These are phyloP conservation scores for Fragum sueziense DNA, from an alignment of 2,888 invertebrate genomes.

Conservation along the genomic window DNA sequence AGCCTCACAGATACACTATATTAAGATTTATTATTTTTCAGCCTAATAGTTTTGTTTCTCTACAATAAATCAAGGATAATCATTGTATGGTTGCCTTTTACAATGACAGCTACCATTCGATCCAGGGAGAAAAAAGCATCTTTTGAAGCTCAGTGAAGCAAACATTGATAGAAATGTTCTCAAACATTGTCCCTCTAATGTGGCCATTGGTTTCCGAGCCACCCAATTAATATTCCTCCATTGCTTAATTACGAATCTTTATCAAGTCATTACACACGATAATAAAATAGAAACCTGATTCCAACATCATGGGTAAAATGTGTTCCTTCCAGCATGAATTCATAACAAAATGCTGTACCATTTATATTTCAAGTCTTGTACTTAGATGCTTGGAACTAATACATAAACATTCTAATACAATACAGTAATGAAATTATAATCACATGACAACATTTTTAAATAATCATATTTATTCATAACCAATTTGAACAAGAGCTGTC, in stretches of 20 bases:
- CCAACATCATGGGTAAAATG: not conserved
- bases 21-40: no score
- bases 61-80: no score
- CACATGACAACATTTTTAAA: no score
- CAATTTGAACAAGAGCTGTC: no score
- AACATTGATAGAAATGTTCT: slow-evolving; percentile 11
- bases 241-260: slow-evolving; percentile 22
- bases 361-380: not conserved
- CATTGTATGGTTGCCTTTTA: no score
- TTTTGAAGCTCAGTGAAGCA: slow-evolving; percentile 16
- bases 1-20: no score
- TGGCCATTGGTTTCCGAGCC: slow-evolving; percentile 13
- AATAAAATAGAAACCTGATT: slow-evolving; percentile 1
- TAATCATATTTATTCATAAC: no score
- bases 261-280: slow-evolving; percentile 21
- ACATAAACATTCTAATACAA: no score
- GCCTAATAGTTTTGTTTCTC: no score
- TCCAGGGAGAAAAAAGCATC: not conserved
- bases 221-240: slow-evolving; percentile 31
- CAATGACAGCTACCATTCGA: not conserved
- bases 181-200: slow-evolving; percentile 20
- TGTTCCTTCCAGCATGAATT: not conserved
- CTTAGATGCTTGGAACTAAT: no score
- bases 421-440: no score
- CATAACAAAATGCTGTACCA: not conserved